Base-by-base conservation (phyloP, 1,140 invertebrate species). In the Oryzaephilus surinamensis region DNA sequence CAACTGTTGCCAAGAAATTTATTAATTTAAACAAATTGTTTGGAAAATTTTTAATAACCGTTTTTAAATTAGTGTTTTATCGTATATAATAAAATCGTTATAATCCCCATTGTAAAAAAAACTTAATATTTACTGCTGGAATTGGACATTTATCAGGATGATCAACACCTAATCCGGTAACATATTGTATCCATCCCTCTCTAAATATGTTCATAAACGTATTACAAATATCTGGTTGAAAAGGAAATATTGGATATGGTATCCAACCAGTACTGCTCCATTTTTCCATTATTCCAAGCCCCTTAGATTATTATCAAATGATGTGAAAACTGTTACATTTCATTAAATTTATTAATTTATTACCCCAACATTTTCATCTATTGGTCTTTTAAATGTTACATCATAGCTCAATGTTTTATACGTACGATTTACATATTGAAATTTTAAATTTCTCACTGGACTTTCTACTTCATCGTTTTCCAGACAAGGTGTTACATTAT, bases 321-420 rank as follows among this genome's bases (percentile, higher is more conserved):
- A n/a, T n/a, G n/a, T n/a, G n/a, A n/a, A n/a, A n/a, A n/a, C n/a
- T n/a, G n/a, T n/a, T n/a, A n/a, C n/a, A n/a, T n/a, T n/a, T n/a
- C n/a, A n/a, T n/a, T n/a, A n/a, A n/a, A n/a, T n/a, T n/a, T n/a
- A n/a, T n/a, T n/a, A n/a, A n/a, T n/a, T n/a, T n/a, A n/a, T n/a
- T n/a, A n/a, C n/a, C n/a, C 23, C 33, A 15, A 36, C 14, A 27
- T 36, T 36, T 12, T 36, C 33, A 17, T 36, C 23, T 10, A 36
- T 8, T 7, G 23, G 33, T 1, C 23, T 5, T 15, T 11, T 13
- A n/a, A 27, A 36, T 6, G 33, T 36, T 4, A 36, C 26, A 15
- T 36, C 33, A 7, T 20, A 26, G 14, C 10, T 36, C 3, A 36
- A 19, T 3, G 21, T 10, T 17, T 36, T 36, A 15, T 36, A 26